A percentile compares a stretch with the other conserved stretches of the same genome.
Conservation (phyloP, 2,888 invertebrate genomes). For the Xestoiulus laeticollis region DNA sequence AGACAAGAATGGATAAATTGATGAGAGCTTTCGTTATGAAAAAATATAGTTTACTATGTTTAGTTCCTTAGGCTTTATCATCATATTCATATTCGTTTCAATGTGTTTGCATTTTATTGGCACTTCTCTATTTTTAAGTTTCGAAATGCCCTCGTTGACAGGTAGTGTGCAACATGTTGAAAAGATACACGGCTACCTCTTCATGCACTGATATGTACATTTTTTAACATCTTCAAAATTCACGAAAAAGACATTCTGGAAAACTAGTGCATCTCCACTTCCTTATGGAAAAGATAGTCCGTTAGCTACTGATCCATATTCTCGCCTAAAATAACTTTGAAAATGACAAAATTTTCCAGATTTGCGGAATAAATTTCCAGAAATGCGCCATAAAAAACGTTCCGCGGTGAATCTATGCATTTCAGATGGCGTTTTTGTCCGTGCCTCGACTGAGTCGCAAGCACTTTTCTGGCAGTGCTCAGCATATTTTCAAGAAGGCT, state of each 20-base stretch:
- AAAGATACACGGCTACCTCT: not conserved
- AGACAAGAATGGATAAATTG: not conserved
- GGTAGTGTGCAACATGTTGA: not conserved
- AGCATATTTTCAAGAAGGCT: not conserved
- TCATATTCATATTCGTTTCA: too few relatives aligned
- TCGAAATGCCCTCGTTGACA: too few relatives aligned
- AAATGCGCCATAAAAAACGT: not conserved
- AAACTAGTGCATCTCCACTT: not conserved
- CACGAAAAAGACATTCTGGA: not conserved
- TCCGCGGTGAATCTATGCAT: constrained; percentile 9
- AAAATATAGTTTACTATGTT: not conserved
- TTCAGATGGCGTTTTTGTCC: not conserved
- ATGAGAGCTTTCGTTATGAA: not conserved
- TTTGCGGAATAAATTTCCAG: constrained; percentile 27
- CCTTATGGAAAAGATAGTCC: not conserved
- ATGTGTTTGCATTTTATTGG: too few relatives aligned
- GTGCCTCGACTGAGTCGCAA: not conserved
- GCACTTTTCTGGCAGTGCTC: not conserved
- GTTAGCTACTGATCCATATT: not conserved
- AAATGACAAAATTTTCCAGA: not conserved
- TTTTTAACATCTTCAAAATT: not conserved
- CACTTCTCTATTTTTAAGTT: too few relatives aligned
- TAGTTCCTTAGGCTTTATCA: too few relatives aligned
- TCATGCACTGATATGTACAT: not conserved
- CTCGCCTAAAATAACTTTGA: not conserved